Percentiles rank a stretch among this genome's conserved stretches.
Conservation (phyloP, 2,888 invertebrate genomes). For the Timema podura region DNA sequence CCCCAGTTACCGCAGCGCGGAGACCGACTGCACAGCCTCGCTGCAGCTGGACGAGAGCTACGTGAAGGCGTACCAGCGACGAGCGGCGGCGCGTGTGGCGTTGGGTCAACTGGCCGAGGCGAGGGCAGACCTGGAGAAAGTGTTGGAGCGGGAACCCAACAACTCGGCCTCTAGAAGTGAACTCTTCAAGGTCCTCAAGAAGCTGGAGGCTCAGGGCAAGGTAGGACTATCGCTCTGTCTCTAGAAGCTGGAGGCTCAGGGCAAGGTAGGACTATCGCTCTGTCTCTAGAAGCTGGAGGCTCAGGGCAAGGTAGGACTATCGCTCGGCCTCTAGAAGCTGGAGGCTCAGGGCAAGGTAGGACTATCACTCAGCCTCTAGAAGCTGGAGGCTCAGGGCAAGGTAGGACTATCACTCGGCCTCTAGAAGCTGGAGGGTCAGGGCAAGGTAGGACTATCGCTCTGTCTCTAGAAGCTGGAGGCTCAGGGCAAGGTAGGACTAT, state of each 20-base stretch:
- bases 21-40: constrained; percentile 77
- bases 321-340: too few species aligned
- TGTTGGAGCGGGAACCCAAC: constrained; percentile 72
- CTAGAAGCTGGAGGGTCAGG: too few species aligned
- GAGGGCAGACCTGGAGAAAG: constrained; percentile 62
- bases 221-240: constrained; percentile 38
- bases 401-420: too few species aligned
- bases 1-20: constrained; percentile 61
- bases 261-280: too few species aligned
- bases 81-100: constrained; percentile 70
- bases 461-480: constrained; percentile 41
- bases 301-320: too few species aligned
- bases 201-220: too few species aligned
- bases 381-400: too few species aligned
- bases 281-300: too few species aligned
- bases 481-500: too few species aligned
- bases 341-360: constrained; percentile 72
- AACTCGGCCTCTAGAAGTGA: constrained; percentile 66
- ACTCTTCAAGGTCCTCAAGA: constrained; percentile 52
- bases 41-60: constrained; percentile 72
- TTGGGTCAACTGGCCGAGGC: constrained; percentile 70
- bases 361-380: constrained; percentile 62
- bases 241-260: constrained; percentile 34
- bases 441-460: too few species aligned
- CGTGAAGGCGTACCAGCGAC: constrained; percentile 78